Conservation (phyloP, 2,113 vertebrate genomes). For the Seriola quinqueradiata region DNA sequence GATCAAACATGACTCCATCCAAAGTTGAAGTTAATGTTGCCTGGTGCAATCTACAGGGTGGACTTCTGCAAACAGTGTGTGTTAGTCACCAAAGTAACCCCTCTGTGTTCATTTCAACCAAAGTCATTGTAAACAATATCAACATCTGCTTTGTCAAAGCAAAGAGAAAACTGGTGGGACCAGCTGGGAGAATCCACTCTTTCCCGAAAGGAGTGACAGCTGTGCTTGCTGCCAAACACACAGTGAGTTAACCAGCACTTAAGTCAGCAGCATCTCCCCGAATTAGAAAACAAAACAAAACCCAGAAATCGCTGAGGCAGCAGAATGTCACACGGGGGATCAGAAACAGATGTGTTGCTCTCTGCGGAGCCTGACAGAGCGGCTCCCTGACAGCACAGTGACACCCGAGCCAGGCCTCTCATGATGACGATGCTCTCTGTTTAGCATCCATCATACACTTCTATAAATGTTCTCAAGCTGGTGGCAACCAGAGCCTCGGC, state of each 20-base stretch:
- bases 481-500: conserved; percentile 41
- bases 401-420: conserved; percentile 47
- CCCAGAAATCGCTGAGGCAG: conserved; percentile 62
- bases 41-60: not conserved
- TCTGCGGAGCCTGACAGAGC: conserved; percentile 47
- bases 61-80: not conserved
- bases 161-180: not conserved
- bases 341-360: conserved; percentile 66
- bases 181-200: conserved; percentile 29
- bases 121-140: conserved; percentile 6
- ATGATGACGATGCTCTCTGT: conserved; percentile 54
- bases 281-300: conserved; percentile 73
- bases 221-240: conserved; percentile 19
- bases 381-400: conserved; percentile 38
- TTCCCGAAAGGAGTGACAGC: not conserved
- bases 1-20: not conserved
- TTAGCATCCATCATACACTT: conserved; percentile 66
- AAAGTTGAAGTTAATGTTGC: not conserved
- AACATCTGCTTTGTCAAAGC: conserved; percentile 24
- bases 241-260: conserved; percentile 52
- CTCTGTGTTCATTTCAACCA: conserved; percentile 6
- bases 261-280: conserved; percentile 60
- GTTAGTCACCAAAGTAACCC: not conserved
- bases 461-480: conserved; percentile 60
- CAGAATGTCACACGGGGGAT: conserved; percentile 63